Percentiles rank a stretch among this genome's conserved stretches.
Evolutionary conservation across 2,888 invertebrate species (phyloP).

Genomic region (Hetaerina titia): DNA sequence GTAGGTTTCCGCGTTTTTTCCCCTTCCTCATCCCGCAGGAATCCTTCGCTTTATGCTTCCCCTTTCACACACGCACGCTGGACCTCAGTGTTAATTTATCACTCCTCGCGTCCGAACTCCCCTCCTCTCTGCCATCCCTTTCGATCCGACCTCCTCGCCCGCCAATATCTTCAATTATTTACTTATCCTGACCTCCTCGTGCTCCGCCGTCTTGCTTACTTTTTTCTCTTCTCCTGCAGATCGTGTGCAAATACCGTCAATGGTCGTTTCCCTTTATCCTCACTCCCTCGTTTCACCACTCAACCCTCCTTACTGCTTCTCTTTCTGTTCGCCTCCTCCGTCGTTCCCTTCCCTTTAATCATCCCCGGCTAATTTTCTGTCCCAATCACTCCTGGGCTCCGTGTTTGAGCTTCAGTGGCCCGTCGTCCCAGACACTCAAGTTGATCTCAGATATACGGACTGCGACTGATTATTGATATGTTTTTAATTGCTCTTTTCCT

Average conservation of each 20-base stretch:
- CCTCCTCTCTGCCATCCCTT: neutral
- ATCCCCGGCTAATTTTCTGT: neutral
- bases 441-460: neutral
- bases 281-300: neutral
- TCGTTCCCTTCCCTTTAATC: neutral
- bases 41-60: slow-evolving; percentile 25
- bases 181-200: neutral
- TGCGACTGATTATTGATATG: neutral
- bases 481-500: neutral
- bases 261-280: neutral
- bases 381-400: neutral
- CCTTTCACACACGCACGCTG: neutral
- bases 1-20: neutral
- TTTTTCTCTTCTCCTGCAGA: neutral
- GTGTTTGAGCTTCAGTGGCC: neutral
- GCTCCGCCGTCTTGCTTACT: neutral
- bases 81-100: slow-evolving; percentile 29
- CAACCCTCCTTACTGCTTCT: neutral
- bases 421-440: neutral
- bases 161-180: slow-evolving; percentile 32
- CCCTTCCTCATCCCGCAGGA: neutral
- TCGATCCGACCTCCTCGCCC: neutral
- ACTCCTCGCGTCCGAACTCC: neutral
- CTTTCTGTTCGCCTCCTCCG: neutral
- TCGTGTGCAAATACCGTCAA: slow-evolving; percentile 11